phyloP scores from a whole-genome alignment of 2,888 invertebrate genomes.

The Carterocephalus palaemon region DNA sequence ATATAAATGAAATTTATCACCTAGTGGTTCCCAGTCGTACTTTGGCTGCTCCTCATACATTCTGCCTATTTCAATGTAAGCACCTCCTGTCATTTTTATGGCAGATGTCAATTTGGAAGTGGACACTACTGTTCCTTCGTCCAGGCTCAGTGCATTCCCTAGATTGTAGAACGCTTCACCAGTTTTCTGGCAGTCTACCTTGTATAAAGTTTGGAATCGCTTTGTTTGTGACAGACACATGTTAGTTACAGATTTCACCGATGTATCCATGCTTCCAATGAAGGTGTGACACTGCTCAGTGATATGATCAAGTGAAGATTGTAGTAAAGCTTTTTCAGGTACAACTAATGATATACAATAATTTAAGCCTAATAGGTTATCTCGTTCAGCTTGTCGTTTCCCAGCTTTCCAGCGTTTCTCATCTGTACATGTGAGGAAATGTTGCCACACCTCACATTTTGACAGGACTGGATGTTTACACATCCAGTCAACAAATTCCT shows the following conservation, averaged over 20 bases:
- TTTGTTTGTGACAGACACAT: constrained; percentile 92
- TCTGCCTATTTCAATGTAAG: constrained; percentile 93
- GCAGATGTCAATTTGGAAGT: constrained; percentile 87
- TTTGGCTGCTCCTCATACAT: constrained; percentile 94
- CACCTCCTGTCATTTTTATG: constrained; percentile 90
- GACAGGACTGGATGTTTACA: constrained; percentile 97
- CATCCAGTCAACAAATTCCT: constrained; percentile 98
- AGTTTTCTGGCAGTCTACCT: constrained; percentile 93
- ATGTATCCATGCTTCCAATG: constrained; percentile 90
- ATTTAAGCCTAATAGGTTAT: constrained; percentile 92
- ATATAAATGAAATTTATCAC: constrained; percentile 95
- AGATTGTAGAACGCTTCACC: constrained; percentile 92
- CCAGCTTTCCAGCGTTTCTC: constrained; percentile 98
- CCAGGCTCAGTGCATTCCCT: constrained; percentile 89
- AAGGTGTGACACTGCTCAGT: constrained; percentile 91
- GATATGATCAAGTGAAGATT: constrained; percentile 87
- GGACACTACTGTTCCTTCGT: constrained; percentile 82
- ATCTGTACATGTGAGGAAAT: constrained; percentile 98
- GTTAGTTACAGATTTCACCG: constrained; percentile 89
- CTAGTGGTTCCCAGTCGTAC: constrained; percentile 92
- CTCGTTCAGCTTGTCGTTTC: constrained; percentile 96
- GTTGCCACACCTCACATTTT: constrained; percentile 95
- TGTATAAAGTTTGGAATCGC: constrained; percentile 90
- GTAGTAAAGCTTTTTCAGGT: constrained; percentile 87
- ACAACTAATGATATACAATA: constrained; percentile 94